phyloP scores from a whole-genome alignment of 2,888 invertebrate genomes.

The Argyresthia albistria region DNA sequence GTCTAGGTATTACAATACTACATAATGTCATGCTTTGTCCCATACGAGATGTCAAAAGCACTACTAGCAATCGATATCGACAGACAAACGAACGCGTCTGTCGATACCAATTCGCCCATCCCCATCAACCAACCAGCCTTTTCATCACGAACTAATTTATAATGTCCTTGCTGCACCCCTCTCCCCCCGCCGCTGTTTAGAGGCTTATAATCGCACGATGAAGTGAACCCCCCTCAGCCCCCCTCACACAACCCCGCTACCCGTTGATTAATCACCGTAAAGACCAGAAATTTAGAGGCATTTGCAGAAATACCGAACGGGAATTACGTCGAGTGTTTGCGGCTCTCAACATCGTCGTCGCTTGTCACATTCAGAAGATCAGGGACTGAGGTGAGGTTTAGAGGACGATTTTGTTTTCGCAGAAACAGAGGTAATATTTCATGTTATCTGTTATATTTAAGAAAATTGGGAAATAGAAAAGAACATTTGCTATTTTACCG shows the following conservation, averaged over 20 bases:
- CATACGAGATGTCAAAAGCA: too few relatives aligned
- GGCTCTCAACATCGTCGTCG: slow-evolving; percentile 14
- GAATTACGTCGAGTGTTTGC: slow-evolving; percentile 16
- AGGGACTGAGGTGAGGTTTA: neutral
- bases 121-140: slow-evolving; percentile 27
- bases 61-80: too few relatives aligned
- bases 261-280: slow-evolving; percentile 47
- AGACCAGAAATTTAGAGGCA: neutral
- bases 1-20: too few relatives aligned
- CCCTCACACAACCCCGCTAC: too few relatives aligned
- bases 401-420: neutral
- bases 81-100: neutral
- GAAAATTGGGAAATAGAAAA: too few relatives aligned
- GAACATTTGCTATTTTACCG: too few relatives aligned
- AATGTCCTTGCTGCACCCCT: slow-evolving; percentile 50
- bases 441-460: too few relatives aligned
- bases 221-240: slow-evolving; percentile 41
- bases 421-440: neutral
- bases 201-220: slow-evolving; percentile 68
- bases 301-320: slow-evolving; percentile 22
- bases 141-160: slow-evolving; percentile 66
- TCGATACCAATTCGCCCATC: slow-evolving; percentile 15
- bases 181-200: slow-evolving; percentile 33
- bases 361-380: slow-evolving; percentile 7
- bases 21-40: too few relatives aligned